These are phyloP conservation scores for Pteria penguin DNA, from an alignment of 2,888 invertebrate genomes.

Conservation along the genomic window DNA sequence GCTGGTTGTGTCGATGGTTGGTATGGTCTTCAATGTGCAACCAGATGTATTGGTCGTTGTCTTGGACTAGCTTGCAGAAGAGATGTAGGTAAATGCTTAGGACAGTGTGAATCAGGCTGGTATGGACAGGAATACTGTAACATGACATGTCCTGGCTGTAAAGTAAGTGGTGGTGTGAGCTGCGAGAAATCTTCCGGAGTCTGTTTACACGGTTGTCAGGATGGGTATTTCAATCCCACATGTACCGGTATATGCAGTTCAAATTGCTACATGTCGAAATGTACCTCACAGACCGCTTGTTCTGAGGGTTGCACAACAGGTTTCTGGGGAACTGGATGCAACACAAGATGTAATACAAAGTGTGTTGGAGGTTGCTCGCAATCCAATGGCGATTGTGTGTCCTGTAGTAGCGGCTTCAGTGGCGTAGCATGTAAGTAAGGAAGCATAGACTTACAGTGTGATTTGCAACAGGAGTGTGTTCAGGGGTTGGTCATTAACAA, in stretches of 20 bases:
- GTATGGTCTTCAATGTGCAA: slow-evolving; percentile 17
- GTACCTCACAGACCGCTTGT: slow-evolving; percentile 1
- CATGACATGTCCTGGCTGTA: background rate
- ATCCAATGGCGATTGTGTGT: background rate
- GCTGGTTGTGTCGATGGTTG: slow-evolving; percentile 11
- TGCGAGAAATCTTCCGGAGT: slow-evolving; percentile 16
- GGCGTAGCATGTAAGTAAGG: background rate
- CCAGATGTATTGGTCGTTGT: slow-evolving; percentile 11
- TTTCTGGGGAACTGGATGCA: slow-evolving; percentile 19
- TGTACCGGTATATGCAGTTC: slow-evolving; percentile 22
- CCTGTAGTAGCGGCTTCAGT: background rate
- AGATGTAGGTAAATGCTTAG: slow-evolving; percentile 6
- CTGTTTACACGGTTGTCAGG: slow-evolving; percentile 9
- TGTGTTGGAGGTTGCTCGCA: slow-evolving; percentile 15
- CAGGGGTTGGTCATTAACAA: no score
- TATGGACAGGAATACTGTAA: background rate
- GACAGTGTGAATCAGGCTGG: slow-evolving; percentile 3
- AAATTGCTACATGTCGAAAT: background rate
- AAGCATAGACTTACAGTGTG: no score
- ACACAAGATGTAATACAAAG: background rate
- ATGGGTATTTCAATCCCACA: slow-evolving; percentile 4
- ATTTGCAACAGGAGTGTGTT: no score
- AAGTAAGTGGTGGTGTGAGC: background rate
- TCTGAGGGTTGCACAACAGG: slow-evolving; percentile 10
- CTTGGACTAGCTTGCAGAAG: background rate